These are phyloP conservation scores for Uloborus diversus DNA, from an alignment of 1,140 invertebrate genomes.

Conservation along the genomic window DNA sequence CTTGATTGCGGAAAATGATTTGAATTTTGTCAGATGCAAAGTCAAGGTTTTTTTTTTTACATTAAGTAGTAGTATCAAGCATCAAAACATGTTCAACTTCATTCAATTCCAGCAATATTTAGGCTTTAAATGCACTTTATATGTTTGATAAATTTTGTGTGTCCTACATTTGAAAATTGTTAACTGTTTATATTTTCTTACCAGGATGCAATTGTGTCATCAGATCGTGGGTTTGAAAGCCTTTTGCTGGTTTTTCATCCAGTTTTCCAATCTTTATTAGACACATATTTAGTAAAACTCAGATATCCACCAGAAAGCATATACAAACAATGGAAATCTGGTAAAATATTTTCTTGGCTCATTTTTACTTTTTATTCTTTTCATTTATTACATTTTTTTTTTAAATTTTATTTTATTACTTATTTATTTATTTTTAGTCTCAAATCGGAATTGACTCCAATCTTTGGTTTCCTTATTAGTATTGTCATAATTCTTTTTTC, in stretches of 20 bases:
- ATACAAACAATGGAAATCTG: constrained; percentile 65
- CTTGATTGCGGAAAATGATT: too few relatives aligned
- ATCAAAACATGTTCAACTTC: background rate
- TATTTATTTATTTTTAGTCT: background rate
- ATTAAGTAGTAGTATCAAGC: background rate
- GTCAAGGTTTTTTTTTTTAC: background rate
- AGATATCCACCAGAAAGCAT: constrained; percentile 69
- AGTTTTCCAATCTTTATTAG: constrained; percentile 73
- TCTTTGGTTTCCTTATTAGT: background rate
- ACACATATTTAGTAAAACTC: constrained; percentile 74
- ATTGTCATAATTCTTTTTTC: background rate
- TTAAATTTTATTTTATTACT: background rate
- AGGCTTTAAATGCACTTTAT: background rate
- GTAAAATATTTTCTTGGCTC: constrained; percentile 54
- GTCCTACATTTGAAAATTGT: too few relatives aligned
- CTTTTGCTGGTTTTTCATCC: constrained; percentile 71
- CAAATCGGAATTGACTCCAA: background rate
- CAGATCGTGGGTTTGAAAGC: constrained; percentile 68
- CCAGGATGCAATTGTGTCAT: constrained; percentile 72
- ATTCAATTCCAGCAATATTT: background rate
- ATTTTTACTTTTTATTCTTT: background rate
- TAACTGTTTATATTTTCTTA: constrained; percentile 60
- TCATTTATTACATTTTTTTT: background rate
- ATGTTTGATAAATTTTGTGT: background rate
- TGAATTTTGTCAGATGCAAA: too few relatives aligned